Evolutionary conservation across 35 echinoderm and acorn worm genomes (phyloP), one percentile per base, ranked within the genome.

Genomic region (Amphiura filiformis): DNA sequence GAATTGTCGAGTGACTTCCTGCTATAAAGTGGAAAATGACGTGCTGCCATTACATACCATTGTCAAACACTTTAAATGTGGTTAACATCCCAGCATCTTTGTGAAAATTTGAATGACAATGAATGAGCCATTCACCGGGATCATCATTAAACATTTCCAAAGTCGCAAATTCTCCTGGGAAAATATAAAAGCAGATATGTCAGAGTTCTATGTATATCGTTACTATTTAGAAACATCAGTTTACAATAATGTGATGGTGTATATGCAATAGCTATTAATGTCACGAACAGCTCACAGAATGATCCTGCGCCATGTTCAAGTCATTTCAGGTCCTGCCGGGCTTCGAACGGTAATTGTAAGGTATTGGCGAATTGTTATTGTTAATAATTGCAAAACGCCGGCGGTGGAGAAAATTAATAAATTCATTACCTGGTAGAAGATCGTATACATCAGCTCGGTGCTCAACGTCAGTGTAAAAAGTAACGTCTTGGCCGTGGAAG

Each of bases 41-140:
- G 41, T 9, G 41, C 41, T 86, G n/a, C n/a, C n/a, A n/a, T n/a
- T n/a, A n/a, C 44, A 20, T 52, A 52, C 44, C 44, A 11, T 52
- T 52, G 7, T 86, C 84, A 76, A 36, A 13, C 0, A 95, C 93
- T 5, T n/a, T 85, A 38, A 81, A 96, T 32, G 65, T 85, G 13
- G 94, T 79, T 32, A 92, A 90, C 94, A 96, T 96, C 11, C 94
- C 94, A 23, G 65, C 90, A 84, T 81, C 32, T 5, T 89, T 92
- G 77, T 96, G 94, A 38, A 89, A 87, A 83, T 92, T 96, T 12
- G 92, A 90, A 83, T 96, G 94, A 77, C 94, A 96, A 82, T 96
- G 94, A 35, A 96, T 42, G 15, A 96, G 78, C 94, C 94, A 96
- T 3, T 70, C 34, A 3, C 94, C 94, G 0, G 90, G 82, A 56